Base-by-base conservation (phyloP, 92 coral and sea anemone species). In the Desmophyllum pertusum region DNA sequence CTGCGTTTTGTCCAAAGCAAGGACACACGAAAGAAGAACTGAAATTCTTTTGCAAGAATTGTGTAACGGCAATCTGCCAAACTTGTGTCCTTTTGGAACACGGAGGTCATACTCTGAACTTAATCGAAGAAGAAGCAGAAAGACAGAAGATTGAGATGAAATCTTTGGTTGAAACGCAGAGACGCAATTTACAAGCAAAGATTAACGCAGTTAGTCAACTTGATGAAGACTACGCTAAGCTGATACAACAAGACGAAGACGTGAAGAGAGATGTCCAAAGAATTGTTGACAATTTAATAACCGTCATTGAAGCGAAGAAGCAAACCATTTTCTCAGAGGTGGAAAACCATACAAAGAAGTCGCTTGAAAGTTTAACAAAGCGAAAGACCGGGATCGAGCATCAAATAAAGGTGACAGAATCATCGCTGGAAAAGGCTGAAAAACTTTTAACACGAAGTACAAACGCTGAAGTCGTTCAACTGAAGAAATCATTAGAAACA, bases 221-320 rank as follows among this genome's bases (percentile, higher is more conserved):
- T 43, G 33, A 40, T 21, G 30, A 70, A 45, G 77, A 45, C n/a
- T 10, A 6, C 36, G 75, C 51, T 38, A 70, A n/a, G 40, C 17
- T 70, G 14, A 23, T 39, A 3, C 75, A 70, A 70, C 75, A 70
- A 38, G 51, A 52, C 35, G 75, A 70, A 70, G 52, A 70, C 52
- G 37, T 42, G 57, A 72, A 72, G 59, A 72, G 1, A 45, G 0
- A 29, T 25, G 77, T 43, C 11, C 38, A 72, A 29, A 72, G 21
- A 31, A 17, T 45, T 45, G 77, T 17, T 19, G 77, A 72, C 21
- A 72, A 42, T 23, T 46, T 72, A 7, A 13, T 43, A 2, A 35
- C 38, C 5, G n/a, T 43, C 37, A 42, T 72, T 72, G 57, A 72
- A 10, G 23, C 38, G 61, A 72, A 42, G 23, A 72, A 72, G 14